A percentile compares a stretch with the other conserved stretches of the same genome.
phyloP scores from a whole-genome alignment of 2,113 vertebrate species.

The Aegotheles bennettii region DNA sequence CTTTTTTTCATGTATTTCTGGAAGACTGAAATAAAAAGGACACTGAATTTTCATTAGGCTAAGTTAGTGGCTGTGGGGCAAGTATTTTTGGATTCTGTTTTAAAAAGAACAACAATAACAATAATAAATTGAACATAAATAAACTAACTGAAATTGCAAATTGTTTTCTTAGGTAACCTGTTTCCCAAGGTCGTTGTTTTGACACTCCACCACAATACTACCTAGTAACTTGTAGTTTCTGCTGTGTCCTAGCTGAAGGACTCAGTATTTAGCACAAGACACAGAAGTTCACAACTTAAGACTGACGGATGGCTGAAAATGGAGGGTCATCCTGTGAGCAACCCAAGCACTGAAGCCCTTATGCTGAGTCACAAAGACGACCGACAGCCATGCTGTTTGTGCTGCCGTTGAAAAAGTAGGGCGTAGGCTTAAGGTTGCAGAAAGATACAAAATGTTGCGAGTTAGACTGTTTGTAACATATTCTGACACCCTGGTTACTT shows the following conservation, averaged over 20 bases:
- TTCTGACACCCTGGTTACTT: too few species aligned
- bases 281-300: not conserved
- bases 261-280: not conserved
- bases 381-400: too few species aligned
- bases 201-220: not conserved
- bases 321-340: too few species aligned
- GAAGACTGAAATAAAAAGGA: not conserved
- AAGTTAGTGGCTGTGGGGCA: not conserved
- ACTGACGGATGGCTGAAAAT: too few species aligned
- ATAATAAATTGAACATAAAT: not conserved
- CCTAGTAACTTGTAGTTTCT: not conserved
- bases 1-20: not conserved
- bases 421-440: too few species aligned
- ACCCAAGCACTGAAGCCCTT: too few species aligned
- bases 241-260: fast-evolving
- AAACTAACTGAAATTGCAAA: not conserved
- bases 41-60: not conserved
- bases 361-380: too few species aligned
- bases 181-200: not conserved
- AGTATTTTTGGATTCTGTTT: not conserved
- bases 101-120: not conserved
- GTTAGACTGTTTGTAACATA: too few species aligned
- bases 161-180: not conserved
- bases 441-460: too few species aligned
- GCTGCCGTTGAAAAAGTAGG: too few species aligned